Percentiles rank a stretch among this genome's conserved stretches.
These are phyloP conservation scores for Peromyscus californicus DNA, from an alignment of 2,113 vertebrate species.

Conservation along the genomic window DNA sequence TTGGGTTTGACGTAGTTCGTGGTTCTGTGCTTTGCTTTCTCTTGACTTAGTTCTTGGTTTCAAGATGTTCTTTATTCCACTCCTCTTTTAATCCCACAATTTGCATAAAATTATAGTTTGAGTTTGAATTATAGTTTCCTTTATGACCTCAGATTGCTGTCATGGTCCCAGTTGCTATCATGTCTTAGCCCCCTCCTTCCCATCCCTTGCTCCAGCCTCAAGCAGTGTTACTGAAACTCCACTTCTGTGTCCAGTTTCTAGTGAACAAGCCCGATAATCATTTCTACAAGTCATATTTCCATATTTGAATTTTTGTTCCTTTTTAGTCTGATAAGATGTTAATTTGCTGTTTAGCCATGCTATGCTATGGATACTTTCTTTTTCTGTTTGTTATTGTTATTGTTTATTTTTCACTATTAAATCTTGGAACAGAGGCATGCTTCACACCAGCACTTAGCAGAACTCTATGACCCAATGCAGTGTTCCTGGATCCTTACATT, in stretches of 20 bases:
- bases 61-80: not conserved
- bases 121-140: not conserved
- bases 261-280: not conserved
- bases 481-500: not conserved
- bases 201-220: not conserved
- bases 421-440: not conserved
- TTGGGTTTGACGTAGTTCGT: not conserved
- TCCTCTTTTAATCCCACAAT: not conserved
- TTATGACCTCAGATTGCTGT: not conserved
- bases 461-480: not conserved
- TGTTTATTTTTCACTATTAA: slow-evolving; percentile 22
- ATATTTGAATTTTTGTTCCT: not conserved
- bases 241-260: not conserved
- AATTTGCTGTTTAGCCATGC: not conserved
- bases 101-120: not conserved
- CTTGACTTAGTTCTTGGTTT: slow-evolving; percentile 4
- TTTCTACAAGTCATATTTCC: not conserved
- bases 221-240: not conserved
- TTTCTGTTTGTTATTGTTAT: not conserved
- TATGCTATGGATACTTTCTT: not conserved
- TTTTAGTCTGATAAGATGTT: not conserved
- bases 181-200: too few relatives aligned
- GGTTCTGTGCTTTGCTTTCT: not conserved
- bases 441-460: slow-evolving; percentile 30
- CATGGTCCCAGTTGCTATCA: rapidly evolving